Percentiles rank a stretch among this genome's conserved stretches.
phyloP scores from a whole-genome alignment of 2,888 invertebrate genomes.

The Aporophyla lueneburgensis region DNA sequence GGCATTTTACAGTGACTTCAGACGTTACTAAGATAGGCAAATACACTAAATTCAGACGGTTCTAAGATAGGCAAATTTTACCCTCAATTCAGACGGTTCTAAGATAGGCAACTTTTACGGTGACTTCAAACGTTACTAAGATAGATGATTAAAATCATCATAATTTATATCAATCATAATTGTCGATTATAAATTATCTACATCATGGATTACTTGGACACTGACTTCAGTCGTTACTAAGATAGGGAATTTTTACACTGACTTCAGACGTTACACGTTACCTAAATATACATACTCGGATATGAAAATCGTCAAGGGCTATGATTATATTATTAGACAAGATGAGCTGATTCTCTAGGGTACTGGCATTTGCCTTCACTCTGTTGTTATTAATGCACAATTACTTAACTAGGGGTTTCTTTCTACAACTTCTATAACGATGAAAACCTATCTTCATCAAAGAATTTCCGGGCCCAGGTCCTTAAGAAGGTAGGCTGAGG shows the following conservation, averaged over 20 bases:
- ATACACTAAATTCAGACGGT: no score
- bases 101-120: neutral
- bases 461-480: conserved; percentile 75
- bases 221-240: no score
- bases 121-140: no score
- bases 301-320: conserved; percentile 59
- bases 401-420: conserved; percentile 71
- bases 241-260: no score
- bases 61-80: no score
- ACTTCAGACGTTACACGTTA: neutral
- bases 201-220: no score
- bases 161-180: no score
- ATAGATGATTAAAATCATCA: no score
- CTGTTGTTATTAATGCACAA: conserved; percentile 72
- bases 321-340: conserved; percentile 70
- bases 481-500: conserved; percentile 67
- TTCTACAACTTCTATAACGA: conserved; percentile 77
- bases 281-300: neutral
- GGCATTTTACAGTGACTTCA: no score
- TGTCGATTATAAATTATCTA: no score
- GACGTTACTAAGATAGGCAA: no score
- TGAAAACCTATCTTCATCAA: conserved; percentile 71
- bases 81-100: neutral
- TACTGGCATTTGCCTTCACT: conserved; percentile 72
- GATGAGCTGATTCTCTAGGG: conserved; percentile 69